Evolutionary conservation across 2,113 vertebrate genomes (phyloP).

Genomic region (Daubentonia madagascariensis): DNA sequence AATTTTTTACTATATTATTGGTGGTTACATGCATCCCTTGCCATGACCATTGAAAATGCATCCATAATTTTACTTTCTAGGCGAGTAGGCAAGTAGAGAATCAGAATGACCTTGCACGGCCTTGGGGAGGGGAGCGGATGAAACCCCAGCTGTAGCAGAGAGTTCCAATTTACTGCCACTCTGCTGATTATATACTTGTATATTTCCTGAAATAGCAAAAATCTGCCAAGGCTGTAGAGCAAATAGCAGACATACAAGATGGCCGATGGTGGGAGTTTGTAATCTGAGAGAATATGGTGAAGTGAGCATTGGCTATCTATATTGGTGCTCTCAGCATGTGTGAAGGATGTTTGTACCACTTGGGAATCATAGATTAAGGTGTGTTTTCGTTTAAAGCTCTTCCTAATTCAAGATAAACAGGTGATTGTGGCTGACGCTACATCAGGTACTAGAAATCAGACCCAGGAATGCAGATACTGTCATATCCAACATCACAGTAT

Average conservation of each 20-base stretch:
- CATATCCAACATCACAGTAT: not conserved
- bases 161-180: slow-evolving; percentile 71
- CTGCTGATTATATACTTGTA: slow-evolving; percentile 70
- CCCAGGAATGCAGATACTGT: not conserved
- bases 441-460: not conserved
- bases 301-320: not conserved
- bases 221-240: slow-evolving; percentile 46
- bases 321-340: not conserved
- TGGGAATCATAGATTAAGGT: not conserved
- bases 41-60: not conserved
- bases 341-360: not conserved
- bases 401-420: not conserved
- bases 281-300: not conserved
- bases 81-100: not conserved
- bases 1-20: not conserved
- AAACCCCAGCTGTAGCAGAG: slow-evolving; percentile 68
- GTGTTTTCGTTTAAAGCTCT: not conserved
- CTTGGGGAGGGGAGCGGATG: slow-evolving; percentile 12
- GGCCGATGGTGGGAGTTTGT: not conserved
- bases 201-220: slow-evolving; percentile 74
- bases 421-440: not conserved
- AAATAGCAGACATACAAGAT: slow-evolving; percentile 49
- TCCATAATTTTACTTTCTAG: slow-evolving; percentile 18
- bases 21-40: not conserved
- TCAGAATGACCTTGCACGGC: slow-evolving; percentile 55